Percentiles rank a stretch among this genome's conserved stretches.
Conservation (phyloP, 1,140 invertebrate species). For the Dendroctonus valens region DNA sequence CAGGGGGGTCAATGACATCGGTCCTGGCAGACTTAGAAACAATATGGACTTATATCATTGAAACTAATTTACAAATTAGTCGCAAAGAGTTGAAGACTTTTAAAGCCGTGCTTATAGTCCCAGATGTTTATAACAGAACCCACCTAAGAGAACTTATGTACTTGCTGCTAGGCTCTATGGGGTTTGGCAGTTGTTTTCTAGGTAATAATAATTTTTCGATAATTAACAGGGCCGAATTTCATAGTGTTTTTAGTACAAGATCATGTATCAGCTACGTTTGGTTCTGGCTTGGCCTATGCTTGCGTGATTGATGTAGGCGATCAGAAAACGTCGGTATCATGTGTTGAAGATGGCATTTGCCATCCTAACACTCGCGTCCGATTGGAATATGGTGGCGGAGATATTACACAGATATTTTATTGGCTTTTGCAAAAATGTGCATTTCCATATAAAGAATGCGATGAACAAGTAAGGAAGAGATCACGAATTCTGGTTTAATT, state of each 20-base stretch:
- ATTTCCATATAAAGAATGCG: conserved; percentile 83
- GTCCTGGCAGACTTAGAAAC: conserved; percentile 81
- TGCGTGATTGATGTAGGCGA: conserved; percentile 96
- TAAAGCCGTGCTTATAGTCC: conserved; percentile 83
- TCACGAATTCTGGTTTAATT: too few relatives aligned
- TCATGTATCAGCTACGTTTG: conserved; percentile 92
- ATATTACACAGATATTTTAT: conserved; percentile 82
- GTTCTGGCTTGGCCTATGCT: conserved; percentile 85
- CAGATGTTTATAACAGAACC: conserved; percentile 86
- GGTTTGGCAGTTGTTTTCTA: conserved; percentile 88
- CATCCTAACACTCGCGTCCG: conserved; percentile 80
- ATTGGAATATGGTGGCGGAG: conserved; percentile 86
- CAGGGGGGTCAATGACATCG: conserved; percentile 81
- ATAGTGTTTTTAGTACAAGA: conserved; percentile 57
- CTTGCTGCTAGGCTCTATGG: conserved; percentile 76
- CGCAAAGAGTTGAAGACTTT: conserved; percentile 77
- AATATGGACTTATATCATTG: conserved; percentile 83
- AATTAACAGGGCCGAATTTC: neutral
- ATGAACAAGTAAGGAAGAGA: conserved; percentile 51
- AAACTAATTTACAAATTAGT: conserved; percentile 73
- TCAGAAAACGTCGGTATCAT: conserved; percentile 93
- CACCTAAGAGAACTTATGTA: conserved; percentile 85
- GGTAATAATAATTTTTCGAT: conserved; percentile 60
- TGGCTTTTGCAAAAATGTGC: conserved; percentile 85
- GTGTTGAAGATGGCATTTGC: conserved; percentile 95